Conservation (phyloP, 2,888 invertebrate species). For the Ophion ellenae region DNA sequence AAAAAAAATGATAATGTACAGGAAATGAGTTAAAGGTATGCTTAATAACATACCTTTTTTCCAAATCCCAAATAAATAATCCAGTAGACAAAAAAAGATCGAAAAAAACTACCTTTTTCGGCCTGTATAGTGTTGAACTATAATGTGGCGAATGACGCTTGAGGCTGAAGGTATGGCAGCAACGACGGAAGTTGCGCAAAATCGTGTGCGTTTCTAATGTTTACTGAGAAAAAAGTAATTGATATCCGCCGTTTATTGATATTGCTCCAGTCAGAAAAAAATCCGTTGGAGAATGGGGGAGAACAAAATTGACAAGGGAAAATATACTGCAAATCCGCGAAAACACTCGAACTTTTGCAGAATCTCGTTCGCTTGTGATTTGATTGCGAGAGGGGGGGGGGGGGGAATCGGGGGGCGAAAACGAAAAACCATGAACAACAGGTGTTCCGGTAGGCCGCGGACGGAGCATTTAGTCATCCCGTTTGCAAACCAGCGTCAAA, state of each 20-base stretch:
- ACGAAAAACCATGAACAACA: slow-evolving; percentile 54
- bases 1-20: no score
- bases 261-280: not conserved
- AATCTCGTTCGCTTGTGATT: not conserved
- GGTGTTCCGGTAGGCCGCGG: slow-evolving; percentile 61
- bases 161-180: no score
- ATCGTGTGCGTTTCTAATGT: not conserved
- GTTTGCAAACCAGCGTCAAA: slow-evolving; percentile 35
- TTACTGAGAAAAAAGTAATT: not conserved
- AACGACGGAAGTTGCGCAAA: no score
- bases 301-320: no score
- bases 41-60: no score
- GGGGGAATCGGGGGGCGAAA: slow-evolving; percentile 5
- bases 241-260: not conserved
- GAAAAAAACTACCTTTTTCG: no score
- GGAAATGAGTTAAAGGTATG: no score
- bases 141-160: no score
- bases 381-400: not conserved
- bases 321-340: not conserved
- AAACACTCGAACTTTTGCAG: slow-evolving; percentile 10
- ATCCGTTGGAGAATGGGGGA: not conserved
- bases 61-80: no score
- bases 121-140: no score
- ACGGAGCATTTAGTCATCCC: slow-evolving; percentile 28
- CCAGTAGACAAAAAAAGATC: no score